These are phyloP conservation scores for Andrena haemorrhoa DNA, from an alignment of 2,888 invertebrate species.

Conservation along the genomic window DNA sequence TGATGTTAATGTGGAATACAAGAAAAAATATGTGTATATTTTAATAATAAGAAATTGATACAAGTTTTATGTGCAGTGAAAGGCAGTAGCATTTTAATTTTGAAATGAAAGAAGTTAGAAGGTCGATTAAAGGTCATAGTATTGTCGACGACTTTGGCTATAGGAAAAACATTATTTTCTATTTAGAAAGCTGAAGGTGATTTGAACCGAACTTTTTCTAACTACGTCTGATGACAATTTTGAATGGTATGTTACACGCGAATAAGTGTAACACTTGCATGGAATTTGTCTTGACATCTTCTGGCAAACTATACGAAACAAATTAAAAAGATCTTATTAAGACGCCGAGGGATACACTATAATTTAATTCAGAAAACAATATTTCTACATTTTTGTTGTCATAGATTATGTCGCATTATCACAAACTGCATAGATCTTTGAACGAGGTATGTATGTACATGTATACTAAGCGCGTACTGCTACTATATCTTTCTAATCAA, in stretches of 20 bases:
- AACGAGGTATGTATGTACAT: too few species aligned
- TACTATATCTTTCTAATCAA: too few species aligned
- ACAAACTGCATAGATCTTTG: too few species aligned
- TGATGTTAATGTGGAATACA: too few species aligned
- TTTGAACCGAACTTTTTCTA: neutral
- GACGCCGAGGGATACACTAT: neutral
- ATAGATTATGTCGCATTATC: too few species aligned
- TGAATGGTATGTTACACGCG: neutral
- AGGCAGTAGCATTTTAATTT: neutral
- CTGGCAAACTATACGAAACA: too few species aligned
- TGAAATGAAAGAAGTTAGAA: neutral
- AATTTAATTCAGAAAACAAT: neutral
- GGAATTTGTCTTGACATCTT: too few species aligned
- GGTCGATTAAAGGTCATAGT: slow-evolving; percentile 2
- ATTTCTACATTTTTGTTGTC: neutral
- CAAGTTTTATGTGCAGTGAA: neutral
- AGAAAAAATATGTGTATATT: too few species aligned
- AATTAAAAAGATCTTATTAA: neutral
- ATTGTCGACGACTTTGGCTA: neutral
- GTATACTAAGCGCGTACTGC: too few species aligned
- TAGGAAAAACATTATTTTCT: neutral
- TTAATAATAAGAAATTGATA: too few species aligned
- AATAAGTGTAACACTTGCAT: too few species aligned
- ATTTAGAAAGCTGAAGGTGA: neutral
- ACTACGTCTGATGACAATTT: neutral